Base-by-base conservation (phyloP, 1,140 invertebrate species). In the Gonatopus flavifemur region DNA sequence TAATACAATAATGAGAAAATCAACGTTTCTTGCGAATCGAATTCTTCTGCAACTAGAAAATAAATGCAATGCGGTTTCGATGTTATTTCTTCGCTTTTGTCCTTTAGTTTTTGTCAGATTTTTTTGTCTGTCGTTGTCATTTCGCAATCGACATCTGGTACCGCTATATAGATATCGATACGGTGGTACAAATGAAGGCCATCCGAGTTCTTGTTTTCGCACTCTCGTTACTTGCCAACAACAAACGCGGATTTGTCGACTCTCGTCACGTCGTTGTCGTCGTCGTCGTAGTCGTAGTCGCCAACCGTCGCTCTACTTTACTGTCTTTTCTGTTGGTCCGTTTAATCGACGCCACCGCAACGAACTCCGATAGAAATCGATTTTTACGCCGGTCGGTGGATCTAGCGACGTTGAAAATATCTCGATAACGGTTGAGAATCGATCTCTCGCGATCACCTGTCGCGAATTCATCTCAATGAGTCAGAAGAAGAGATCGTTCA, bases 191-290 rank as follows among this genome's bases (percentile, higher is more conserved):
- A 43, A 56, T 24, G 59, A 60, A 56, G 53, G 45, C 54, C 57
- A 40, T 32, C 42, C 47, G 20, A 66, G 66, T 67, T 67, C 58
- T 66, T 59, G 57, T 50, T 46, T 24, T 48, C 50, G 52, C 52
- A 52, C 48, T 55, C 57, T 64, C 55, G 31, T 59, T 59, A 28
- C 13, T 7, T 37, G 25, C 8, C 41, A 49, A 55, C 47, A 31
- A 36, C n/a, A n/a, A n/a, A n/a, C 45, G 51, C 47, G 44, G 50
- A 66, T 52, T 56, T 52, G 65, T 59, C 53, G 49, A 30, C 52
- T 54, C 49, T 48, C 44, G 28, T 32, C 42, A 16, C 36, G 25
- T 25, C 41, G 50, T 48, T 36, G 54, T 58, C 51, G 51, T 58
- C n/a, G n/a, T n/a, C n/a, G n/a, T n/a, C n/a, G n/a, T n/a, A n/a